Base-by-base conservation (phyloP, 2,797 vertebrate species). In the Sebastes oblongus region DNA sequence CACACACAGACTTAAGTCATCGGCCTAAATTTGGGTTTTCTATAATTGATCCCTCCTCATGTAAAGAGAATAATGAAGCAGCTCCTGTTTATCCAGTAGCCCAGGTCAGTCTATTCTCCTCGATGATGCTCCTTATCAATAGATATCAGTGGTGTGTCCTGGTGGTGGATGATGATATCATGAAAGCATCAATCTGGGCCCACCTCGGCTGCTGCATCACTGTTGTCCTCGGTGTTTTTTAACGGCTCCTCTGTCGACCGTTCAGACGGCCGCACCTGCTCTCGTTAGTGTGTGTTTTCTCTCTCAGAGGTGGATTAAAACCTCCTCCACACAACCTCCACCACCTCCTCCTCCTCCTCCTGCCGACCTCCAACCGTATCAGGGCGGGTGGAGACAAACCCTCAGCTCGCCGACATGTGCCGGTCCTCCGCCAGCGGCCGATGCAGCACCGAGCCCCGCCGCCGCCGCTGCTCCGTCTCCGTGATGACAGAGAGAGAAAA, bases 381-480 rank as follows among this genome's bases (percentile, higher is more conserved):
- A 93, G 95, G 95, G 95, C 90, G 94, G 94, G 92, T 42, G 39
- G 93, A 92, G 91, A 90, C 77, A 88, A 92, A 80, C 83, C 87
- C 86, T 92, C 92, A 93, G 89, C 89, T 93, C 83, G 89, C 93
- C 91, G 93, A 95, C 95, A 95, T 95, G 94, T 95, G 95, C 94
- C 87, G 91, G 85, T 92, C 94, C 92, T 91, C 90, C 83, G 83
- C 87, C 91, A 83, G 80, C 81, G 87, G 88, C 84, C 85, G 92
- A 92, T 86, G 83, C 90, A 90, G 83, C 87, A 77, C 88, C 78
- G 81, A 86, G 77, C 77, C 79, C 80, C 83, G 89, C 80, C 50
- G 85, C 81, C 59, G 59, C 46, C 6, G 46, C 46, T 50, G 78
- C 89, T 83, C 78, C 80, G 72, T 18, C 81, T 75, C 87, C 84